Evolutionary conservation across 2,888 invertebrate genomes (phyloP), one percentile per base, ranked within the genome.

Genomic region (Maniola hyperantus): DNA sequence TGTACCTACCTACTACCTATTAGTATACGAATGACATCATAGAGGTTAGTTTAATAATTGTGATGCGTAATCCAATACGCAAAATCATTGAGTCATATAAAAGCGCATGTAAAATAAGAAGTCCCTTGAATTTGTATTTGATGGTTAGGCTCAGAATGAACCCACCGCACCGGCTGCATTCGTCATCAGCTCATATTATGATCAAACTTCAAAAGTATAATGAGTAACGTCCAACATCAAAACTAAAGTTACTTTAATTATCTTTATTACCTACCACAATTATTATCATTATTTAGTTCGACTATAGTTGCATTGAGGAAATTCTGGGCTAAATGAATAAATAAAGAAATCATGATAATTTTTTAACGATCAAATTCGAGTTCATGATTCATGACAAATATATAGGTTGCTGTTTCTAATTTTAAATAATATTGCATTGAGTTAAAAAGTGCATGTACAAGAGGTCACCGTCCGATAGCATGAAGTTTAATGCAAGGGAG

Each of bases 61-160:
- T 78, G 79, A 79, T 84, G 82, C 79, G 87, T 85, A 86, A 88
- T 81, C 76, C 83, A 80, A 84, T 80, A 81, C 78, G 81, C 65
- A 54, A 79, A 83, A 75, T 71, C 71, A 77, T 73, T 88, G 87
- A 87, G 69, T 87, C 88, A 87, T 70, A 48, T 53, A 33, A 62
- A 44, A 54, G 20, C n/a, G 65, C 63, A 65, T 72, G 75, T 66
- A 73, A 72, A 71, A 73, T 73, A 66, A 57, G 59, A 73, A 70
- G 58, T 70, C 62, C 68, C 65, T 67, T 67, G 15, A 48, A 53
- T 54, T 54, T 58, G 48, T 48, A 66, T 61, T 58, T 63, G 66
- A 68, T 60, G 71, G 63, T 66, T 57, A 65, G 33, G 58, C 10
- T 50, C 20, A 50, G 18, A 11, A 50, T 33, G 53, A 54, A 55